Percentiles rank a stretch among this genome's conserved stretches.
Conservation (phyloP, 2,888 invertebrate species). For the Mimas tiliae region DNA sequence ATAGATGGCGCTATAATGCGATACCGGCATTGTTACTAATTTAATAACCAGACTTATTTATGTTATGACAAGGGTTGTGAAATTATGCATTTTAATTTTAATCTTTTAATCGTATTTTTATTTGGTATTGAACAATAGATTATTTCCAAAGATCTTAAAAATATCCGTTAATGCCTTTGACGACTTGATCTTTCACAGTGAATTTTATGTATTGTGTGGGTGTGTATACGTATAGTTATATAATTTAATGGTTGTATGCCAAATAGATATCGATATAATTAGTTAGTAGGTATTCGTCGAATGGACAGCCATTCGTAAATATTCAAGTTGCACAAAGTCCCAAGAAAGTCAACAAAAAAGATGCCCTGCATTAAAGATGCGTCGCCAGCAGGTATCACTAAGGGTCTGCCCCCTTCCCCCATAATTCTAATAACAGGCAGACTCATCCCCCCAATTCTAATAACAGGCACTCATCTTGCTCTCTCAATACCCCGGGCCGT, state of each 20-base stretch:
- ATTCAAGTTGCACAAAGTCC: too few relatives aligned
- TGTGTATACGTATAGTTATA: too few relatives aligned
- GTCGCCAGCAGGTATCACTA: neutral
- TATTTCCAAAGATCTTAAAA: neutral
- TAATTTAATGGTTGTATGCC: too few relatives aligned
- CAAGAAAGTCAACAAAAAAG: too few relatives aligned
- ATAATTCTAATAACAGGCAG: neutral
- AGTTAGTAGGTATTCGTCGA: too few relatives aligned
- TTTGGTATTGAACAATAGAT: neutral
- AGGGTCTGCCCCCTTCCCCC: neutral
- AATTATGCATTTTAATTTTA: neutral
- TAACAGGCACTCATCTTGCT: neutral
- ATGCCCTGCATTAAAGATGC: too few relatives aligned
- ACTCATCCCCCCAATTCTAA: too few relatives aligned
- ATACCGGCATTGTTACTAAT: conserved; percentile 3
- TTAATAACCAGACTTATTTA: neutral
- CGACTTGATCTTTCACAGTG: too few relatives aligned
- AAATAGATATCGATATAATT: too few relatives aligned
- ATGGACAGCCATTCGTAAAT: too few relatives aligned
- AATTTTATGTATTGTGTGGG: too few relatives aligned
- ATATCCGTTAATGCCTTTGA: too few relatives aligned
- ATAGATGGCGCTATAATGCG: conserved; percentile 16
- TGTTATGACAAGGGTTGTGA: neutral
- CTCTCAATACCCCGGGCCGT: neutral
- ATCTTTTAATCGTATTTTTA: neutral